phyloP scores from a whole-genome alignment of 2,113 vertebrate species.

The Festucalex cinctus region DNA sequence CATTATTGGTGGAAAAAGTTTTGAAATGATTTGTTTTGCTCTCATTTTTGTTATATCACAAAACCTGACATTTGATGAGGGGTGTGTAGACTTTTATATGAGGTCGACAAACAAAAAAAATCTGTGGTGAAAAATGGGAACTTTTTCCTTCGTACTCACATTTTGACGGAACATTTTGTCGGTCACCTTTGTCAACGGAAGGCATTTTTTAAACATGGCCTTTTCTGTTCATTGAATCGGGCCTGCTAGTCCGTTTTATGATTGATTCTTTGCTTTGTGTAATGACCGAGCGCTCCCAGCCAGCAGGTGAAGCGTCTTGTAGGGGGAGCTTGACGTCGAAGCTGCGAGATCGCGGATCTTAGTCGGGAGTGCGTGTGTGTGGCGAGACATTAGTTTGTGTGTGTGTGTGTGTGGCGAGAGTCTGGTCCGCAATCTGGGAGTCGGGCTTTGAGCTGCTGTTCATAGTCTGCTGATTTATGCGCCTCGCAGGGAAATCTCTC shows the following conservation, averaged over 20 bases:
- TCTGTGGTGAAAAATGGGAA: slow-evolving; percentile 51
- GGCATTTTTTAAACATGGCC: slow-evolving; percentile 22
- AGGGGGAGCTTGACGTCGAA: slow-evolving; percentile 11
- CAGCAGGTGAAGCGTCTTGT: slow-evolving; percentile 19
- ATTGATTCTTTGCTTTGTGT: slow-evolving; percentile 32
- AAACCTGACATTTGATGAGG: slow-evolving; percentile 45
- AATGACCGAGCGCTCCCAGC: slow-evolving; percentile 11
- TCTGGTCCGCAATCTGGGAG: slow-evolving; percentile 62
- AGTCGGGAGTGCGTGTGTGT: slow-evolving; percentile 9
- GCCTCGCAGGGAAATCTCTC: slow-evolving; percentile 73
- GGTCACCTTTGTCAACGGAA: slow-evolving; percentile 29
- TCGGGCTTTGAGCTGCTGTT: slow-evolving; percentile 66
- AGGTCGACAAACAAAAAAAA: too few relatives aligned
- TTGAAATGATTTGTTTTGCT: neutral
- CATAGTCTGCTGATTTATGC: slow-evolving; percentile 73
- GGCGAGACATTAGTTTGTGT: slow-evolving; percentile 22
- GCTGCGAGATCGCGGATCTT: slow-evolving; percentile 25
- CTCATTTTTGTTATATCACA: neutral
- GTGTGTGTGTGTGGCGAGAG: slow-evolving; percentile 23
- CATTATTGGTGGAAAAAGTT: neutral
- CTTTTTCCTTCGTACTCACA: slow-evolving; percentile 46
- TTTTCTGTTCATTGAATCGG: slow-evolving; percentile 16
- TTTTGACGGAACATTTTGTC: slow-evolving; percentile 32
- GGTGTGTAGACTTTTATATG: slow-evolving; percentile 39
- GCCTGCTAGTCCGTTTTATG: slow-evolving; percentile 2